Percentiles rank a stretch among this genome's conserved stretches.
Conservation (phyloP, 2,888 invertebrate species). For the Hemicrepidius hirtus region DNA sequence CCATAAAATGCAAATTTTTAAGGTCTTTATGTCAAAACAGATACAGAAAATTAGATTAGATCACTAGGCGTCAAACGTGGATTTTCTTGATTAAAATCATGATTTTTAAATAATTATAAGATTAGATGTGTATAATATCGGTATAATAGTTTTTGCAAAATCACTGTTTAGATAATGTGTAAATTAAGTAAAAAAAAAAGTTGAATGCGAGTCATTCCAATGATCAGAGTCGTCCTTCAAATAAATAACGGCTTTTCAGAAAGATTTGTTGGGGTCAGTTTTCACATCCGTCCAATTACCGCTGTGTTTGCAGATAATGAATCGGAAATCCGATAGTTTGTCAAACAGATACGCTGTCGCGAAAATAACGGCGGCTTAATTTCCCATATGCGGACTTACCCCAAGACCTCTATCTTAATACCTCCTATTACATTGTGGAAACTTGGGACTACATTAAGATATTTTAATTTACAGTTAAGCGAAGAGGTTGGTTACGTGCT, state of each 20-base stretch:
- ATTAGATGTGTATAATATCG: too few relatives aligned
- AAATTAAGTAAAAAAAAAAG: too few relatives aligned
- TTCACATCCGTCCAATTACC: constrained; percentile 23
- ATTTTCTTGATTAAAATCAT: too few relatives aligned
- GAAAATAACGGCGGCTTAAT: constrained; percentile 7
- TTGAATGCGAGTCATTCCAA: too few relatives aligned
- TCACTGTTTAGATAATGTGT: too few relatives aligned
- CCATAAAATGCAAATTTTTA: too few relatives aligned
- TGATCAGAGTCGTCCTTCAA: neutral
- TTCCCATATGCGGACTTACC: constrained; percentile 3
- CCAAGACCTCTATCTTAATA: neutral
- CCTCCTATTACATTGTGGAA: neutral
- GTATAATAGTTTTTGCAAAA: too few relatives aligned
- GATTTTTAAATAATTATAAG: too few relatives aligned
- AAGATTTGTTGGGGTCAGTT: constrained; percentile 18
- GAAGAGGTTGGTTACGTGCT: constrained; percentile 98
- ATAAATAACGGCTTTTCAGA: neutral
- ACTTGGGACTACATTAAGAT: neutral
- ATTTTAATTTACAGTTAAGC: constrained; percentile 82
- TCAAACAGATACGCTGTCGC: constrained; percentile 14
- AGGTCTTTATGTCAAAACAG: too few relatives aligned
- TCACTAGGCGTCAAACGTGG: too few relatives aligned
- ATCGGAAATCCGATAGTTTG: constrained; percentile 22
- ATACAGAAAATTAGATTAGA: too few relatives aligned
- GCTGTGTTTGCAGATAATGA: constrained; percentile 20